Base-by-base conservation (phyloP, 2,113 vertebrate genomes). In the Pseudopipra pipra region DNA sequence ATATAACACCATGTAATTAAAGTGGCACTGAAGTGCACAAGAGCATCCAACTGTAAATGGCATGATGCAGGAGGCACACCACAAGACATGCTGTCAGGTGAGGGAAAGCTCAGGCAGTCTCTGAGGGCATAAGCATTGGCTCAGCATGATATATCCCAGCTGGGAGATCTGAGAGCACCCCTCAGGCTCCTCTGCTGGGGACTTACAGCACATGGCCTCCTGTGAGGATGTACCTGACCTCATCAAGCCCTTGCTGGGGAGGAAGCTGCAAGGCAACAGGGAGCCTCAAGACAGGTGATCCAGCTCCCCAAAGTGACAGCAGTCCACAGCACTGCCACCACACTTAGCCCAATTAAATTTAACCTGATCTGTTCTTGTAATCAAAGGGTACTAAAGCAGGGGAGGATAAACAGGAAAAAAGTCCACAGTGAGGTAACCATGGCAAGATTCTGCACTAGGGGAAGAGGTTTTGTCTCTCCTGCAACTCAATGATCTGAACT, bases 211-310 rank as follows among this genome's bases (percentile, higher is more conserved):
- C 7, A 1, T 15, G 27, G 14, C 18, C 59, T 61, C 19, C 41
- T 44, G 14, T 3, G 1, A 18, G 35, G 8, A 30, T 30, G 5
- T 22, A 17, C 20, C 24, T 11, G 8, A 8, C 7, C 27, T 16
- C 4, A 0, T 5, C 5, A 2, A 12, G 5, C 3, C 2, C 39
- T 33, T 43, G 20, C 43, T 8, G 6, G 14, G 0, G 1, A 27
- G 27, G 33, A 35, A 22, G 12, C 12, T 73, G 11, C 14, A 65
- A 61, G 23, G 6, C 49, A 33, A 8, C 1, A 8, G 22, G 18
- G 23, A 72, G 1, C 9, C 14, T 74, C 9, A 46, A 28, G 41
- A 13, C 9, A 20, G 12, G 6, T 21, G 27, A 21, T 23, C 12
- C 35, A 72, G 15, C 13, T 59, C 18, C 14, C 19, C 44, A 41